Evolutionary conservation across 2,888 invertebrate genomes (phyloP), one percentile per base, ranked within the genome.

Genomic region (Dasypolia templi): DNA sequence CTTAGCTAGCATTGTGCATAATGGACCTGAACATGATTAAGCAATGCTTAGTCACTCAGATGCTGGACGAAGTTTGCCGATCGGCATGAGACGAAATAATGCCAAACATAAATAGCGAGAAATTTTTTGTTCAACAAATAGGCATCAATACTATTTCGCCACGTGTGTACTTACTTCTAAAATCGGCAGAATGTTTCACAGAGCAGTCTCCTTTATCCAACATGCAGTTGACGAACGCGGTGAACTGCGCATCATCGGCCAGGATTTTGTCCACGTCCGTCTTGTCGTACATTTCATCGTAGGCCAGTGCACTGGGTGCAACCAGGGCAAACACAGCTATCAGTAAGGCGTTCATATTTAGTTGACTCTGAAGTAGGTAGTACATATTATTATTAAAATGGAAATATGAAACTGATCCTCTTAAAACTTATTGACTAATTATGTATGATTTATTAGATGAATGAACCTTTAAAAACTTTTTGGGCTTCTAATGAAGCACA

Each of bases 201-300:
- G 87, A 85, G 64, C 95, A 95, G 0, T 93, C 93, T 0, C 92
- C 94, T 69, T 93, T 94, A 66, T 95, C 94, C 19, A 95, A 87
- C 89, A 95, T 89, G 77, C 95, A 95, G 71, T 91, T 82, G 14
- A 92, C 86, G 79, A 95, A 95, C 0, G 91, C 80, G 1, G 79
- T 80, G 80, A 95, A 95, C 2, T 93, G 72, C 0, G 75, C 67
- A 0, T 95, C 94, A 55, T 95, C 94, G 0, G 49, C 90, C 0
- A 95, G 69, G 49, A 95, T 92, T 79, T 94, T 95, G 73, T 95
- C 94, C 0, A 93, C 92, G 56, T 95, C 95, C 0, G 95, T 82
- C 76, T 92, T 92, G 77, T 95, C 94, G 64, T 92, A 95, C 3
- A 88, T 89, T 70, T 92, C 94, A 70, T 95, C 95, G 72, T 95